phyloP scores from a whole-genome alignment of 2,113 vertebrate species.

The Dromiciops gliroides region DNA sequence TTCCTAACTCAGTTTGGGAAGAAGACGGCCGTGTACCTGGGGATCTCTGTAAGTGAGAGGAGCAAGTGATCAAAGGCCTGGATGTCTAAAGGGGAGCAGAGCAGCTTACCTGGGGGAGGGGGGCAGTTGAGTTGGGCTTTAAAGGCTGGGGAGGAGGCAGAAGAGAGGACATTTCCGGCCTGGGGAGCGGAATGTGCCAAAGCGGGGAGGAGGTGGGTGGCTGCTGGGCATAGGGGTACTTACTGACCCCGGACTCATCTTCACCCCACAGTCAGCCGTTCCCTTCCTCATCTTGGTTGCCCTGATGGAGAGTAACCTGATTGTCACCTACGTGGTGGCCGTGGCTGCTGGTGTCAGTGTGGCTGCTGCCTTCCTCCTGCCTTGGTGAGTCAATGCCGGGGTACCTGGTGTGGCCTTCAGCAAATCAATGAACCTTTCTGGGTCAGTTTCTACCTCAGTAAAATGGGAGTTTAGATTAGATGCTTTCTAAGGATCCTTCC shows the following conservation, averaged over 20 bases:
- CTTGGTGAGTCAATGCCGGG: slow-evolving; percentile 93
- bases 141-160: not conserved
- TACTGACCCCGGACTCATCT: slow-evolving; percentile 33
- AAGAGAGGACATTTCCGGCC: too few species aligned
- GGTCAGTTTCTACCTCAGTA: not conserved
- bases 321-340: slow-evolving; percentile 89
- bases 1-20: slow-evolving; percentile 95
- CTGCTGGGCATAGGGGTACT: not conserved
- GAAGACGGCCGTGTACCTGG: slow-evolving; percentile 92
- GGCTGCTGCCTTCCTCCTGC: slow-evolving; percentile 92
- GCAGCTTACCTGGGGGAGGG: too few species aligned
- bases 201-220: not conserved
- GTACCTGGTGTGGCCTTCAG: rapidly evolving
- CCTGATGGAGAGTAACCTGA: slow-evolving; percentile 85
- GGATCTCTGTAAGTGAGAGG: slow-evolving; percentile 90
- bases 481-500: not conserved
- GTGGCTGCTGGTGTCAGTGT: slow-evolving; percentile 92
- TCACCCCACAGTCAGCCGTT: slow-evolving; percentile 87
- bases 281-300: slow-evolving; percentile 92
- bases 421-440: not conserved
- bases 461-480: not conserved
- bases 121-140: not conserved
- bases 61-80: not conserved
- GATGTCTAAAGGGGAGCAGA: rapidly evolving
- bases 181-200: not conserved